Evolutionary conservation across 2,888 invertebrate species (phyloP), one percentile per base, ranked within the genome.

Genomic region (Metallyticus violacea): DNA sequence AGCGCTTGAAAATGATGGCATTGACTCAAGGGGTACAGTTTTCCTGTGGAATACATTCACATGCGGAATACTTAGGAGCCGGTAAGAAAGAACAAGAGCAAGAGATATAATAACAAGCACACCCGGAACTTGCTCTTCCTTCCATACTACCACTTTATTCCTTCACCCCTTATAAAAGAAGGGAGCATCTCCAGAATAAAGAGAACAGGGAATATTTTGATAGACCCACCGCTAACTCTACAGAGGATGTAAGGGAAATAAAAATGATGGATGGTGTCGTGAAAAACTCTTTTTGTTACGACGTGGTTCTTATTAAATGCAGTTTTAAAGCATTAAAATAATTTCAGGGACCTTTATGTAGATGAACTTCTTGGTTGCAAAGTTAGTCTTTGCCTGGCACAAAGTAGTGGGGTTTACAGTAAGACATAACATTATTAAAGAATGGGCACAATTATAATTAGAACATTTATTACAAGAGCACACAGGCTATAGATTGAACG

Each of bases 1-100:
- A 30, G 77, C 40, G 85, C 78, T 79, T 78, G 77, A 77, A 40
- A 85, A 85, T 85, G 85, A 85, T 79, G 85, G 78, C 85, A 85
- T 83, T 77, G 76, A 83, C 83, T 77, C 40, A 62, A 62, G 40
- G 40, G 40, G 15, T 62, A 22, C 40, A 62, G 40, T 62, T 62
- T 62, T 62, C 40, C 40, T 62, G 40, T 62, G 22, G 40, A 62
- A 62, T 62, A 62, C 40, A 62, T 22, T 62, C 40, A 62, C 40
- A 62, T 62, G 22, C 40, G 4, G 40, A 62, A 62, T 62, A 22
- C 40, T 62, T 62, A 62, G 40, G 15, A 22, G 9, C 22, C 40
- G 22, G 15, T 62, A 22, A 62, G 40, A 15, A 22, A 22, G 40
- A 62, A 62, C 40, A 62, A 15, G 40, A 22, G 22, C 40, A 62